Base-by-base conservation (phyloP, 2,113 vertebrate species). In the Neomonachus schauinslandi region DNA sequence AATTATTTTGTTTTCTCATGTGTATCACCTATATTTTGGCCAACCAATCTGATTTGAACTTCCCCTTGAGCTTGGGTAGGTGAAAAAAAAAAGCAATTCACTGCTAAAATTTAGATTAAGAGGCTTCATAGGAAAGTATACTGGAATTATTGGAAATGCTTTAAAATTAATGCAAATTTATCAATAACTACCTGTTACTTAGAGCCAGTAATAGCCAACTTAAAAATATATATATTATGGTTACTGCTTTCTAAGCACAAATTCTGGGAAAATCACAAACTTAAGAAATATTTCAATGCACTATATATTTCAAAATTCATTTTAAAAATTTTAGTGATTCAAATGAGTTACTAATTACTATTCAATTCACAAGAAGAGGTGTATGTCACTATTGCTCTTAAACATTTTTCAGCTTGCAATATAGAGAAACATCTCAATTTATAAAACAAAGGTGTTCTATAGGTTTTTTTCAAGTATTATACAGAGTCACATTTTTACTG, bases 371-470 rank as follows among this genome's bases (percentile, higher is more conserved):
- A 94, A 92, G 39, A 79, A 88, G 31, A 82, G 39, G 51, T n/a
- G 28, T 88, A 46, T 63, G 13, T 77, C 46, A 85, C 15, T 87
- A 22, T 55, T 90, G 53, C 22, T 21, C 49, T 90, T 69, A 95
- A 94, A 98, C n/a, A 92, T 39, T 86, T 95, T 89, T 97, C 46
- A 94, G 61, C 14, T 74, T 95, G 36, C 39, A 82, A 76, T 57
- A 83, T 2, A 91, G 12, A 88, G 26, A 69, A 95, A 82, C 36
- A 93, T 55, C 49, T 87, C 71, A 94, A 49, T 83, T 92, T 91
- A 93, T 19, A 14, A 65, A 96, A 57, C 13, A 91, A 53, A 36
- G 19, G 33, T 69, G 5, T 39, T n/a, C 24, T 84, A 31, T 28
- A 82, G 71, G 26, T n/a, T 67, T 71, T 82, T 55, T 49, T 1